Conservation (phyloP, 2,888 invertebrate species). For the Idaea dimidiata region DNA sequence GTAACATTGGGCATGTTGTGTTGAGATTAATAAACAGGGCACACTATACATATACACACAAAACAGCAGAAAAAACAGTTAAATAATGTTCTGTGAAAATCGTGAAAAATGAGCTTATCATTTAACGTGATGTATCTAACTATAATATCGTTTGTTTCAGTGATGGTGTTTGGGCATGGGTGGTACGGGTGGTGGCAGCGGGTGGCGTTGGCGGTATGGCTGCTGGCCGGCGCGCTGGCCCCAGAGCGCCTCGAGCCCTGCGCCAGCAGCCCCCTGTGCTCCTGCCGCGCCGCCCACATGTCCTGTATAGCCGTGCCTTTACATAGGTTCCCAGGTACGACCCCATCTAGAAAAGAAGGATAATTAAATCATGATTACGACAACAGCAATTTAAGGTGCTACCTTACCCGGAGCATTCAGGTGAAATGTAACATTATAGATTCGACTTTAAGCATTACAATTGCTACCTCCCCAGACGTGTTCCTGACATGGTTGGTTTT, state of each 20-base stretch:
- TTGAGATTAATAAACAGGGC: too few relatives aligned
- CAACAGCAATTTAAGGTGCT: too few relatives aligned
- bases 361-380: not conserved
- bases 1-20: too few relatives aligned
- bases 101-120: not conserved
- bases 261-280: slow-evolving; percentile 85
- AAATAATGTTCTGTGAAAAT: not conserved
- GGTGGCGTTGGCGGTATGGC: slow-evolving; percentile 65
- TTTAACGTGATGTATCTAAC: not conserved
- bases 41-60: too few relatives aligned
- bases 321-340: slow-evolving; percentile 85
- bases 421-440: too few relatives aligned
- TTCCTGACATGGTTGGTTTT: too few relatives aligned
- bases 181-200: slow-evolving; percentile 62
- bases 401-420: too few relatives aligned
- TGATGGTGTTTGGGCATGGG: slow-evolving; percentile 73
- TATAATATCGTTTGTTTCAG: slow-evolving; percentile 35
- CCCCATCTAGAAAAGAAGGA: not conserved
- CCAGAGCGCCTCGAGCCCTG: slow-evolving; percentile 79
- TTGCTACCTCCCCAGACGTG: too few relatives aligned
- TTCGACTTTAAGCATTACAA: too few relatives aligned
- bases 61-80: too few relatives aligned
- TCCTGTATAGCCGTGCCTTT: slow-evolving; percentile 87
- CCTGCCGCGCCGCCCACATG: slow-evolving; percentile 85
- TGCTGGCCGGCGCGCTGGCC: slow-evolving; percentile 64